A percentile compares a stretch with the other conserved stretches of the same genome.
These are phyloP conservation scores for Phyllostomus discolor DNA, from an alignment of 2,113 vertebrate genomes.

Conservation along the genomic window DNA sequence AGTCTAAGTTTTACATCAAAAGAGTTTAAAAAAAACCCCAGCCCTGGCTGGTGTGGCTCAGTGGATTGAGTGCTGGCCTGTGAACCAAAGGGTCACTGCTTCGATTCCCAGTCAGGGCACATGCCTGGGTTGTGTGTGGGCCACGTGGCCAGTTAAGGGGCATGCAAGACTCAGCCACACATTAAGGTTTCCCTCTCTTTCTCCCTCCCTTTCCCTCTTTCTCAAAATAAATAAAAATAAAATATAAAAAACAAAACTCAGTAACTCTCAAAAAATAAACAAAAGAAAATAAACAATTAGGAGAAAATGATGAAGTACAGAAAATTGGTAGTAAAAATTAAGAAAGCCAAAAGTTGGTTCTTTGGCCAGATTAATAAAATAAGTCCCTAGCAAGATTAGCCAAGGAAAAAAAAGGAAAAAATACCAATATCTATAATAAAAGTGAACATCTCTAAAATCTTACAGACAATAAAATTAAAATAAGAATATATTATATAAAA, in stretches of 20 bases:
- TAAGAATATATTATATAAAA: background rate
- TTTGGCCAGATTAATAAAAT: background rate
- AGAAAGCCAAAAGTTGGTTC: background rate
- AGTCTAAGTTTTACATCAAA: background rate
- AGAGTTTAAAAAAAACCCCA: no score
- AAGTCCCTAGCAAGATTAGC: background rate
- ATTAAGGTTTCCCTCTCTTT: no score
- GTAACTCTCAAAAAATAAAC: background rate
- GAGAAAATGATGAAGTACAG: background rate
- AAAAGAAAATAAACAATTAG: background rate
- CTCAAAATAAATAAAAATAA: no score
- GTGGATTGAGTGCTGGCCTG: no score
- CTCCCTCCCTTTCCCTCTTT: no score
- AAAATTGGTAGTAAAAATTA: background rate
- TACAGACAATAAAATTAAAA: background rate
- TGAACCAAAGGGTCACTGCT: no score
- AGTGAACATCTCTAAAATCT: background rate
- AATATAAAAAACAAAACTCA: background rate
- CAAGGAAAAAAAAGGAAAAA: background rate
- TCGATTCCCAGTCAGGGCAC: no score
- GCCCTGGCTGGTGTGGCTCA: no score
- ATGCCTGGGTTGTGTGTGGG: no score
- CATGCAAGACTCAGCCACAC: no score
- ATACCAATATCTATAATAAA: background rate
- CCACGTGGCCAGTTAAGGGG: no score